Base-by-base conservation (phyloP, 2,888 invertebrate genomes). In the Phaonia tiefii region DNA sequence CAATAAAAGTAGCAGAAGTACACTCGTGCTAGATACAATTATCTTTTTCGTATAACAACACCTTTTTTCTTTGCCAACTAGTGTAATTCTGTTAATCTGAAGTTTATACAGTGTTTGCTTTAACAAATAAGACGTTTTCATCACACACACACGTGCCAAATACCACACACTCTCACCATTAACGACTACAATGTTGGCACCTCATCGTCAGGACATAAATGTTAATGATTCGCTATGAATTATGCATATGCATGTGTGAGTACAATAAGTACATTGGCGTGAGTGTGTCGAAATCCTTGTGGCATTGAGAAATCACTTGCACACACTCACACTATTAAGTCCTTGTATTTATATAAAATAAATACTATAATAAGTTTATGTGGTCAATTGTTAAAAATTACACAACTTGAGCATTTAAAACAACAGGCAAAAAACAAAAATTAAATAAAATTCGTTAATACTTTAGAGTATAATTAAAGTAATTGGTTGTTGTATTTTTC, bases 181-280 rank as follows among this genome's bases (percentile, higher is more conserved):
- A 49, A 58, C 10, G 15, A 5, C 31, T 31, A 31, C 31, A 31
- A 31, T 42, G 63, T 75, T 81, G 81, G 74, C 79, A 79, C 78
- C 75, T 76, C 84, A 83, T 83, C 78, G 84, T 83, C 82, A 83
- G 82, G 74, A 76, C 81, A 80, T 84, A 84, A 83, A 83, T 84
- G 84, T 85, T 85, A 85, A 84, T 85, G 85, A 84, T 79, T 75
- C 72, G 75, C 75, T 67, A 75, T 81, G 78, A 81, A 81, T 81
- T 72, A 81, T 78, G 72, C 56, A 67, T 67, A 65, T 63, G 15
- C 37, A 58, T 39, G 46, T 56, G 11, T 39, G 26, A 20, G 31
- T 56, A 39, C 31, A 1, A 63, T 26, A 37, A 7, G 25, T 67
- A 5, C 31, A 17, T 60, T 7, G 7, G 13, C n/a, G 13, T 63